Conservation (phyloP, 2,797 vertebrate species). For the Oryzias sinensis region DNA sequence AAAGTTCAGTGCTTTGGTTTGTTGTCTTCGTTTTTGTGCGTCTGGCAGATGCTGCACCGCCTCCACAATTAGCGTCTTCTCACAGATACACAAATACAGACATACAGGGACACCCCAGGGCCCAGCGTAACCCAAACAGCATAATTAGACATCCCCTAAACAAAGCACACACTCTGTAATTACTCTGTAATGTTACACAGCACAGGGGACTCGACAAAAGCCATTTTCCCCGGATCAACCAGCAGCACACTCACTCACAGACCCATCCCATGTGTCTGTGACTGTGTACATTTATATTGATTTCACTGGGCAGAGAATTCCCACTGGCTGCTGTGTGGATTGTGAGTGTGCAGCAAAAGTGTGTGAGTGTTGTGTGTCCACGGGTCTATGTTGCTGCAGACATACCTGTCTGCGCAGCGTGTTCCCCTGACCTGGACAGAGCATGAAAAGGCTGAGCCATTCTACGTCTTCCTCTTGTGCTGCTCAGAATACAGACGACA, state of each 20-base stretch:
- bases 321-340: slow-evolving; percentile 45
- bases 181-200: slow-evolving; percentile 78
- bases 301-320: slow-evolving; percentile 61
- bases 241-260: slow-evolving; percentile 26
- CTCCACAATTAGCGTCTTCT: slow-evolving; percentile 75
- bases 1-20: slow-evolving; percentile 33
- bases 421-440: slow-evolving; percentile 34
- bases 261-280: slow-evolving; percentile 33
- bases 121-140: slow-evolving; percentile 76
- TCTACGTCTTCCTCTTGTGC: slow-evolving; percentile 24
- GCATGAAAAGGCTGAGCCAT: slow-evolving; percentile 43
- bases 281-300: slow-evolving; percentile 67
- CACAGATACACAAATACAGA: slow-evolving; percentile 37
- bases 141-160: slow-evolving; percentile 83
- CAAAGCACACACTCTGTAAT: slow-evolving; percentile 83
- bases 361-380: slow-evolving; percentile 5
- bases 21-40: slow-evolving; percentile 38
- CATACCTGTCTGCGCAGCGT: slow-evolving; percentile 12
- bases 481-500: slow-evolving; percentile 21
- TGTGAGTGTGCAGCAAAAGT: slow-evolving; percentile 22
- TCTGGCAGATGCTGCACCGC: slow-evolving; percentile 66
- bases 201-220: slow-evolving; percentile 76
- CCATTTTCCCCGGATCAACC: slow-evolving; percentile 70
- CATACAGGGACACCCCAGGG: slow-evolving; percentile 66
- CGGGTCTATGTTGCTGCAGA: slow-evolving; percentile 6